A percentile compares a stretch with the other conserved stretches of the same genome.
Conservation (phyloP, 2,888 invertebrate species). For the Germaria angustata region DNA sequence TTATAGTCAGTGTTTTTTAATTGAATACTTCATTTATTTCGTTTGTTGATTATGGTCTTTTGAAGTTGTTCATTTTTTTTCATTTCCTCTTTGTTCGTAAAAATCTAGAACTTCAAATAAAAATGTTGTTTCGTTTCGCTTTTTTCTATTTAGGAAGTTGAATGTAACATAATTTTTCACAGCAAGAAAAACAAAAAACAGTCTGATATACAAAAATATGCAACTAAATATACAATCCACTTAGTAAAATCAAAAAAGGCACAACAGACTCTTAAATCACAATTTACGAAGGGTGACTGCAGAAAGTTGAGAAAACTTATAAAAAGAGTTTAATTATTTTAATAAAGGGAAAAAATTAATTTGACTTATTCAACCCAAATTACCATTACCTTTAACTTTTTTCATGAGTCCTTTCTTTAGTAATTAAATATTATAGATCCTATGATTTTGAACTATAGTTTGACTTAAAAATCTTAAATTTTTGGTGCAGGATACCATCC, state of each 20-base stretch:
- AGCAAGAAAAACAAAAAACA: neutral
- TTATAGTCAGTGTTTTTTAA: slow-evolving; percentile 37
- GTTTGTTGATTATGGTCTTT: slow-evolving; percentile 49
- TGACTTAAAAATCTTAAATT: no score
- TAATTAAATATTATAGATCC: no score
- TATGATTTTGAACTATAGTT: no score
- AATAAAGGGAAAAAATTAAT: no score
- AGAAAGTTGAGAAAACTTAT: neutral
- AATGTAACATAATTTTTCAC: slow-evolving; percentile 48
- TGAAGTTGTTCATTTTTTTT: slow-evolving; percentile 34
- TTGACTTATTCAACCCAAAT: no score
- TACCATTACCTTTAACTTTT: no score
- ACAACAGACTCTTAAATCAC: neutral
- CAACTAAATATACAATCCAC: slow-evolving; percentile 28
- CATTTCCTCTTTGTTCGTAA: neutral
- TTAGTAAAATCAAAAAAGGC: slow-evolving; percentile 2
- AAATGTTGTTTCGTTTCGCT: no score
- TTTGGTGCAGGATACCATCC: no score
- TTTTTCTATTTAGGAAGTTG: slow-evolving; percentile 28
- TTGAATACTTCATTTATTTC: slow-evolving; percentile 50
- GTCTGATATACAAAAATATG: neutral
- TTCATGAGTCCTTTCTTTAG: no score
- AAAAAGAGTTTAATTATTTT: neutral
- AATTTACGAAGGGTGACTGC: neutral
- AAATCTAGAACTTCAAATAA: neutral